These are phyloP conservation scores for Maconellicoccus hirsutus DNA, from an alignment of 1,140 invertebrate genomes.

Conservation along the genomic window DNA sequence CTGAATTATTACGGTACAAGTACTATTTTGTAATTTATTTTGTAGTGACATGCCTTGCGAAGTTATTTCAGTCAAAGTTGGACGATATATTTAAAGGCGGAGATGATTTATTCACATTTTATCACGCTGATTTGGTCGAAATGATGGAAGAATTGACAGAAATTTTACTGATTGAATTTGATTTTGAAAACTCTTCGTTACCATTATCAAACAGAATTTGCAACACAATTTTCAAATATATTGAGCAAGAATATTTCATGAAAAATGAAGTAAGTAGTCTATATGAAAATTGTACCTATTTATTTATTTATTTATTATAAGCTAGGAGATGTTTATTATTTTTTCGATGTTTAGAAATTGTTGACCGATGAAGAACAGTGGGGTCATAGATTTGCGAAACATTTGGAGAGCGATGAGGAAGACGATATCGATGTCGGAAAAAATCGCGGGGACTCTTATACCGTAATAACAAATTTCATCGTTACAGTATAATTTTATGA, in stretches of 20 bases:
- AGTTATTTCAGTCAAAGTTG: background rate
- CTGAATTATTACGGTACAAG: background rate
- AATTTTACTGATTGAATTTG: background rate
- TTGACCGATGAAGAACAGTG: background rate
- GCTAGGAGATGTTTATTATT: no score
- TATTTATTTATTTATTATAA: no score
- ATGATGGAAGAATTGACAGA: background rate
- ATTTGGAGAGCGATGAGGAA: background rate
- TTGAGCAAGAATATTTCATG: background rate
- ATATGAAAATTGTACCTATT: no score
- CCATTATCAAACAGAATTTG: background rate
- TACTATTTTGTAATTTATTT: background rate
- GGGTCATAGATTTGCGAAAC: background rate
- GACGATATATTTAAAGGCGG: background rate
- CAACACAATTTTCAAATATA: background rate
- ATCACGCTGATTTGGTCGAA: background rate
- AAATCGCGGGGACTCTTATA: background rate
- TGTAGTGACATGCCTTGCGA: background rate
- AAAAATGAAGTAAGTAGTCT: background rate
- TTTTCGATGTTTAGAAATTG: background rate
- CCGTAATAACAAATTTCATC: background rate
- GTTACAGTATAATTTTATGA: background rate
- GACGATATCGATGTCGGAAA: background rate
- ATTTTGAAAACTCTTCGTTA: background rate
- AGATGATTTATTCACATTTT: background rate